Evolutionary conservation across 2,797 vertebrate species (phyloP).

Genomic region (Gobionotothen gibberifrons): DNA sequence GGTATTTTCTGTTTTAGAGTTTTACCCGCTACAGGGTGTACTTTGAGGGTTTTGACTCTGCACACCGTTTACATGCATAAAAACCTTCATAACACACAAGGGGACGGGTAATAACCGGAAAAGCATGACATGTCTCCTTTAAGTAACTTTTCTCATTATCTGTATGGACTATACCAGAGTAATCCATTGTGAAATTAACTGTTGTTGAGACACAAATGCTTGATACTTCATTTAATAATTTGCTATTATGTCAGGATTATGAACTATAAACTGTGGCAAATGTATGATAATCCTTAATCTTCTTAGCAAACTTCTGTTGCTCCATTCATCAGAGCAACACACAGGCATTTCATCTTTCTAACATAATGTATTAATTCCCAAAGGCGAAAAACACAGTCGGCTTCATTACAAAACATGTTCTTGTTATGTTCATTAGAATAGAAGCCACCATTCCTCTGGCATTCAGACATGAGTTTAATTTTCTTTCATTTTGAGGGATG

Average conservation of each 20-base stretch:
- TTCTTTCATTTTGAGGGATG: not conserved
- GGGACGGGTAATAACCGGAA: too few relatives aligned
- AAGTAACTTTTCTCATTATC: not conserved
- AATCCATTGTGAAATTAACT: constrained; percentile 1
- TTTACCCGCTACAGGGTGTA: too few relatives aligned
- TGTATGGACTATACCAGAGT: not conserved
- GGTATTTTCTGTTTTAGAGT: too few relatives aligned
- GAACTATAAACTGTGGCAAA: constrained; percentile 55
- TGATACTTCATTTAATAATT: constrained; percentile 14
- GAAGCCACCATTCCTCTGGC: not conserved
- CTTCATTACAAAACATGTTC: not conserved
- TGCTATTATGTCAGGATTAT: constrained; percentile 53
- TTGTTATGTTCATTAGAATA: not conserved
- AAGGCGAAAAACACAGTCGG: not conserved
- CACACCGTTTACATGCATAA: too few relatives aligned
- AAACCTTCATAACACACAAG: too few relatives aligned
- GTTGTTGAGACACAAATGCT: constrained; percentile 28
- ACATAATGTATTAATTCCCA: not conserved
- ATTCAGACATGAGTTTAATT: not conserved
- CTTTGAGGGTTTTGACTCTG: too few relatives aligned
- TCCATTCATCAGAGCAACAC: constrained; percentile 35
- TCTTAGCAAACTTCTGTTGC: constrained; percentile 59
- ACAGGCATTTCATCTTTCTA: constrained; percentile 14
- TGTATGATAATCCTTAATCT: constrained; percentile 70
- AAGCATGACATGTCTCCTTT: too few relatives aligned